A percentile compares a stretch with the other conserved stretches of the same genome.
Evolutionary conservation across 2,113 vertebrate species (phyloP).

Genomic region (Vulpes lagopus): DNA sequence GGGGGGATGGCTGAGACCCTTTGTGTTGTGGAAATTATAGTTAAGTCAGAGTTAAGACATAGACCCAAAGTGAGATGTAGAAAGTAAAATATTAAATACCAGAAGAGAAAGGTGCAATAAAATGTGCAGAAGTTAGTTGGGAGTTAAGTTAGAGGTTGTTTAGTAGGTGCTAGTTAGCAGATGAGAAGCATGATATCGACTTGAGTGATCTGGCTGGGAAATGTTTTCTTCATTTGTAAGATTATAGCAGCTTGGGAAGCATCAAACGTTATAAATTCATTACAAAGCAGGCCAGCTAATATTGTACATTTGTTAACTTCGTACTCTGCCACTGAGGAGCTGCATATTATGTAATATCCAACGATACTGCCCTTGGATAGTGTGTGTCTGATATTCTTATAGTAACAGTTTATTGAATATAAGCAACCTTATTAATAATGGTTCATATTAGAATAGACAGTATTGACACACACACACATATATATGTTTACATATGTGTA

Average conservation of each 20-base stretch:
- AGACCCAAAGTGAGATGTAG: background rate
- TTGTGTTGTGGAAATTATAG: background rate
- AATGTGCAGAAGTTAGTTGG: background rate
- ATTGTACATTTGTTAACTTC: background rate
- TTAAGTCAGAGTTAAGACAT: background rate
- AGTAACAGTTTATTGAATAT: background rate
- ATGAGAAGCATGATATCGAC: background rate
- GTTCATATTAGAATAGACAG: background rate
- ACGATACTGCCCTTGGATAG: too few species aligned
- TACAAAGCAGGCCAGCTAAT: background rate
- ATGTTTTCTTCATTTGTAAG: background rate
- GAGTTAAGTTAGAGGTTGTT: background rate
- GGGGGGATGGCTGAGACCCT: background rate
- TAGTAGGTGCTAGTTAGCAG: background rate
- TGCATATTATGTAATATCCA: background rate
- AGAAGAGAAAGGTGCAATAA: background rate
- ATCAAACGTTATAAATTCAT: background rate
- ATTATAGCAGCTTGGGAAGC: background rate
- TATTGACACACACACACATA: background rate
- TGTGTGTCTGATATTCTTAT: background rate
- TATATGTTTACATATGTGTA: too few species aligned
- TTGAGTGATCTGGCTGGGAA: background rate
- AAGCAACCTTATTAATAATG: background rate
- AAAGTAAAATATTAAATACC: background rate
- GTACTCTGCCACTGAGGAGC: background rate